These are phyloP conservation scores for Andrena chrysosceles DNA, from an alignment of 2,888 invertebrate genomes.

Conservation along the genomic window DNA sequence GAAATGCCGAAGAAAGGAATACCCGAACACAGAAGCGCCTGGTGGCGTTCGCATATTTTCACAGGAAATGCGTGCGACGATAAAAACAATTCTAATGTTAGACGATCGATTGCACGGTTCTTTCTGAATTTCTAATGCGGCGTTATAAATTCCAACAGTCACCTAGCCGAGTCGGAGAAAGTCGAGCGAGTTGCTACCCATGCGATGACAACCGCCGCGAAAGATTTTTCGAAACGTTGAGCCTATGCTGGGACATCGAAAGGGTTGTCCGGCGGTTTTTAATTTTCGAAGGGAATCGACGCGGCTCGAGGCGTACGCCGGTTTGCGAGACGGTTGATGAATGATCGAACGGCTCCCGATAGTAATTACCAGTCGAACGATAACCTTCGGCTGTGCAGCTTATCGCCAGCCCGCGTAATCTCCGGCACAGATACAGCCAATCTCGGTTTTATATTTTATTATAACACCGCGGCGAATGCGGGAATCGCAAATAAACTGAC, in stretches of 20 bases:
- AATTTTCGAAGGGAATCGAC: conserved; percentile 18
- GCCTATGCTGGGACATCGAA: neutral
- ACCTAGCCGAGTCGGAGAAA: conserved; percentile 38
- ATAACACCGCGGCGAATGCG: conserved; percentile 14
- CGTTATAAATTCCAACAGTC: conserved; percentile 19
- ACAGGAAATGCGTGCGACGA: neutral
- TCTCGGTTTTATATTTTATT: conserved; percentile 45
- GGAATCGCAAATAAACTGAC: conserved; percentile 16
- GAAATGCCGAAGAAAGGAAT: too few relatives aligned
- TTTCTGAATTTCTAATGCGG: conserved; percentile 1
- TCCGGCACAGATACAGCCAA: conserved; percentile 49
- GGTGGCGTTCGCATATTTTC: too few relatives aligned
- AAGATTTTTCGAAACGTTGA: conserved; percentile 32
- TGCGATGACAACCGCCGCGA: neutral
- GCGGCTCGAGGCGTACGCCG: neutral
- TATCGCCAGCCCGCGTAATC: conserved; percentile 62
- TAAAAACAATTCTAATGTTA: conserved; percentile 3
- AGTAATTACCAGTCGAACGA: conserved; percentile 68
- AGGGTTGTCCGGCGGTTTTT: neutral
- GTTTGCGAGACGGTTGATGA: conserved; percentile 40
- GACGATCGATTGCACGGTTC: neutral
- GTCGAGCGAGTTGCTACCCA: conserved; percentile 14
- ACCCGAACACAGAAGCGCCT: too few relatives aligned
- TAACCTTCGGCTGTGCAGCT: conserved; percentile 73
- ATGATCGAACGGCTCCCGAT: conserved; percentile 54